Conservation (phyloP, 2,113 vertebrate genomes). For the Cheilinus undulatus region DNA sequence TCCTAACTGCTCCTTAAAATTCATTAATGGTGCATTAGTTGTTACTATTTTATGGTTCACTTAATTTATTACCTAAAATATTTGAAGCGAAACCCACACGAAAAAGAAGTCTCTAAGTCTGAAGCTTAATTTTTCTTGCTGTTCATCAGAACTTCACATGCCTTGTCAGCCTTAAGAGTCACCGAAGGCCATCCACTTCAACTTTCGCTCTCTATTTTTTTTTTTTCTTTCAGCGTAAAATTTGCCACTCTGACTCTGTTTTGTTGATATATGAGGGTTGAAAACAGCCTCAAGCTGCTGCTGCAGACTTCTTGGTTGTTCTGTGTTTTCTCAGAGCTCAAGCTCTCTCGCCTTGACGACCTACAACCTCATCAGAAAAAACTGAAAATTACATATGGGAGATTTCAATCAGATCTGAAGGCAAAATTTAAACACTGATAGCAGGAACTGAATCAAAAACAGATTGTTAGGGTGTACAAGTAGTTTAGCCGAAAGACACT, state of each 20-base stretch:
- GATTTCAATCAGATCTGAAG: slow-evolving; percentile 12
- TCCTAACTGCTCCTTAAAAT: too few species aligned
- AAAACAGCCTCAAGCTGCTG: slow-evolving; percentile 17
- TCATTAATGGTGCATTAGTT: too few species aligned
- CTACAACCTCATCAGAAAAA: background rate
- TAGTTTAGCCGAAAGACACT: background rate
- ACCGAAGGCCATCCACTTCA: slow-evolving; percentile 1
- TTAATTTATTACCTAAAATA: too few species aligned
- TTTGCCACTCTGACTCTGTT: slow-evolving; percentile 18
- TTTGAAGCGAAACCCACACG: too few species aligned
- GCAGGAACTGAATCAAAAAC: background rate
- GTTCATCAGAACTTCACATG: background rate
- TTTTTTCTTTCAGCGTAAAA: slow-evolving; percentile 1
- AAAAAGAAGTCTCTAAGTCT: too few species aligned
- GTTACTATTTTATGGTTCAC: too few species aligned
- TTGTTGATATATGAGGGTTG: slow-evolving; percentile 34
- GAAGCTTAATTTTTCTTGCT: too few species aligned
- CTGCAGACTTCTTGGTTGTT: slow-evolving; percentile 18
- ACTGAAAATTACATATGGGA: background rate
- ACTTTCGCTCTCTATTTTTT: background rate
- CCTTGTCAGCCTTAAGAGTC: background rate
- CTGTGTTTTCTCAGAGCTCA: slow-evolving; percentile 1
- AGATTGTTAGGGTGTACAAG: background rate
- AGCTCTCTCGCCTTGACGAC: background rate
- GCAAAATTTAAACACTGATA: background rate